A percentile compares a stretch with the other conserved stretches of the same genome.
Evolutionary conservation across 1,140 invertebrate genomes (phyloP).

Genomic region (Diplogasteroides magnus): DNA sequence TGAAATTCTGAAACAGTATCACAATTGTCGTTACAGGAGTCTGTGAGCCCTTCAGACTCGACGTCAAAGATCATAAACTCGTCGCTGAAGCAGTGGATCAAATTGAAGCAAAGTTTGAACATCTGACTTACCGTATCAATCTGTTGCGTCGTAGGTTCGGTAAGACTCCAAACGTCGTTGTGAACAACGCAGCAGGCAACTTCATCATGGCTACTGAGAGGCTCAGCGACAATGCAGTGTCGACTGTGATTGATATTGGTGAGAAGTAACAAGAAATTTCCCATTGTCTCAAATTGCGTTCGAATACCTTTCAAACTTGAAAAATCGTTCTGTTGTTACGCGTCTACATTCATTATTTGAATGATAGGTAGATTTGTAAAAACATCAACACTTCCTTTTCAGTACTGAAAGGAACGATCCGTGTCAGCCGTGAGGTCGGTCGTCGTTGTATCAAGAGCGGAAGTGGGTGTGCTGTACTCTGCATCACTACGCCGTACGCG

Average conservation of each 20-base stretch:
- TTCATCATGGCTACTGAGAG: constrained; percentile 63
- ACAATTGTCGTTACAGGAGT: too few relatives aligned
- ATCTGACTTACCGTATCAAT: background rate
- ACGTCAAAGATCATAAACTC: constrained; percentile 60
- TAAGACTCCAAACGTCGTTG: constrained; percentile 59
- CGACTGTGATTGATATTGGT: constrained; percentile 61
- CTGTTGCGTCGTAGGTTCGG: constrained; percentile 56
- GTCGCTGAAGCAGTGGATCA: constrained; percentile 60
- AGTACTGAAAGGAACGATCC: constrained; percentile 62
- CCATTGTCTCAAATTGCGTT: too few relatives aligned
- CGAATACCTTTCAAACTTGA: too few relatives aligned
- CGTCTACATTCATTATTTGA: background rate
- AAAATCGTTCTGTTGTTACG: background rate
- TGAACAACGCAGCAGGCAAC: constrained; percentile 66
- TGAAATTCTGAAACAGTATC: too few relatives aligned
- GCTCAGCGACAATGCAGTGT: constrained; percentile 62
- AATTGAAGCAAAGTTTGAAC: constrained; percentile 53
- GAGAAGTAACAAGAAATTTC: background rate
- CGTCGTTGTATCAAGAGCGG: constrained; percentile 61
- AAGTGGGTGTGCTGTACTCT: constrained; percentile 61
- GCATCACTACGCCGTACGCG: constrained; percentile 63
- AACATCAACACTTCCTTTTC: too few relatives aligned
- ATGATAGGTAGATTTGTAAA: too few relatives aligned
- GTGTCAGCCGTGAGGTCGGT: constrained; percentile 61
- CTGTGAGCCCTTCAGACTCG: constrained; percentile 52